Evolutionary conservation across 2,113 vertebrate genomes (phyloP).

Genomic region (Dipodomys ordii): DNA sequence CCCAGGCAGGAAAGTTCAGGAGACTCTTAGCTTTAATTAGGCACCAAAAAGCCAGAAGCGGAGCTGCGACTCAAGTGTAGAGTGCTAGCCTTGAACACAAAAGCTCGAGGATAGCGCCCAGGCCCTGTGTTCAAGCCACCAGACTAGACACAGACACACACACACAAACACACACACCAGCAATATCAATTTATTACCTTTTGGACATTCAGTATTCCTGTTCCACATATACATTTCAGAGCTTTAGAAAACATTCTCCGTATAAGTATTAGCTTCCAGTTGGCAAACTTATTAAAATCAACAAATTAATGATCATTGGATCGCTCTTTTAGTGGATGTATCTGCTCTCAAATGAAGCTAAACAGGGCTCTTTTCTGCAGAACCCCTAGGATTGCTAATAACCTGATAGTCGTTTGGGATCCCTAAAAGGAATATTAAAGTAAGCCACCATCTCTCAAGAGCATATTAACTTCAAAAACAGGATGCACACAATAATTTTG

Average conservation of each 20-base stretch:
- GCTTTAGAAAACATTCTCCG: not conserved
- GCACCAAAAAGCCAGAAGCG: too few species aligned
- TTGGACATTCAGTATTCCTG: not conserved
- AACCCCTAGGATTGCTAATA: not conserved
- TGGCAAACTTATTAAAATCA: conserved; percentile 29
- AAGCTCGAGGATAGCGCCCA: too few species aligned
- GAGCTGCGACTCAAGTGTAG: too few species aligned
- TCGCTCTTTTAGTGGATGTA: not conserved
- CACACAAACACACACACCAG: too few species aligned
- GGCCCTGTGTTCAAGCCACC: too few species aligned
- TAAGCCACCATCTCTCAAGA: not conserved
- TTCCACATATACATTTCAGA: not conserved
- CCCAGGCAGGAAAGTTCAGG: too few species aligned
- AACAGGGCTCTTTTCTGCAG: not conserved
- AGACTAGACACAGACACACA: too few species aligned
- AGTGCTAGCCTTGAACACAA: too few species aligned
- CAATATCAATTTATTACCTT: not conserved
- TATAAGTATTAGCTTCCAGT: not conserved
- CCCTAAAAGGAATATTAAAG: not conserved
- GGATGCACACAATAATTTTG: not conserved
- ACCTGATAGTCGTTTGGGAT: not conserved
- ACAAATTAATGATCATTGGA: conserved; percentile 6
- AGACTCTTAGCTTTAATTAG: too few species aligned
- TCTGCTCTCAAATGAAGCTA: not conserved
- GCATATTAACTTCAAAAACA: not conserved